phyloP scores from a whole-genome alignment of 2,113 vertebrate genomes.

The Formicarius rufipectus region DNA sequence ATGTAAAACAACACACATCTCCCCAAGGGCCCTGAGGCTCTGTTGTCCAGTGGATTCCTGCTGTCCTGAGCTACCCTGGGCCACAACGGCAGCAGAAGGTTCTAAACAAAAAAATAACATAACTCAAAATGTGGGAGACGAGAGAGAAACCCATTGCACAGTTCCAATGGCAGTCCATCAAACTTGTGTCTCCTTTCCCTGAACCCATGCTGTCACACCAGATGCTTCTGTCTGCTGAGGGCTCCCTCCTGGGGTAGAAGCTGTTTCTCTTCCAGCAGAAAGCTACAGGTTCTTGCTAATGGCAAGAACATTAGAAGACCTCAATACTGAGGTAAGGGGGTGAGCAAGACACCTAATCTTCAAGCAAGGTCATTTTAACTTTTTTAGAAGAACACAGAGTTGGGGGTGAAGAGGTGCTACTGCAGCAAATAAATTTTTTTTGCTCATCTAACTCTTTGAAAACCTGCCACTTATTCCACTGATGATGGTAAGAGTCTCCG shows the following conservation, averaged over 20 bases:
- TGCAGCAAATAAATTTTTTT: neutral
- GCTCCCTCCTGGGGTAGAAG: neutral
- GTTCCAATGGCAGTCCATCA: neutral
- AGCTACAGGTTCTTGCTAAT: neutral
- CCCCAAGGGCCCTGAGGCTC: neutral
- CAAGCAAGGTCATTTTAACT: neutral
- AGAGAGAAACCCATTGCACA: neutral
- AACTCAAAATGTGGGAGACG: neutral
- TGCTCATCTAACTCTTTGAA: neutral
- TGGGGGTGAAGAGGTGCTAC: neutral
- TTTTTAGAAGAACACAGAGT: neutral
- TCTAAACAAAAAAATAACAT: neutral
- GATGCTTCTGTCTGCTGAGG: neutral
- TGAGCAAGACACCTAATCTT: neutral
- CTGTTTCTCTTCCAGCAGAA: neutral
- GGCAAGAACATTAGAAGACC: neutral
- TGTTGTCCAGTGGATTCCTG: neutral
- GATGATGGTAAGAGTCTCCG: neutral
- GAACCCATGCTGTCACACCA: neutral
- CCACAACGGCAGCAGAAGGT: neutral
- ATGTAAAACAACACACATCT: neutral
- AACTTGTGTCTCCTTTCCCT: neutral
- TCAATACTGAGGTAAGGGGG: neutral
- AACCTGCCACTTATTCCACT: neutral
- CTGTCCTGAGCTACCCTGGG: neutral